Evolutionary conservation across 2,113 vertebrate species (phyloP).

Genomic region (Peromyscus californicus): DNA sequence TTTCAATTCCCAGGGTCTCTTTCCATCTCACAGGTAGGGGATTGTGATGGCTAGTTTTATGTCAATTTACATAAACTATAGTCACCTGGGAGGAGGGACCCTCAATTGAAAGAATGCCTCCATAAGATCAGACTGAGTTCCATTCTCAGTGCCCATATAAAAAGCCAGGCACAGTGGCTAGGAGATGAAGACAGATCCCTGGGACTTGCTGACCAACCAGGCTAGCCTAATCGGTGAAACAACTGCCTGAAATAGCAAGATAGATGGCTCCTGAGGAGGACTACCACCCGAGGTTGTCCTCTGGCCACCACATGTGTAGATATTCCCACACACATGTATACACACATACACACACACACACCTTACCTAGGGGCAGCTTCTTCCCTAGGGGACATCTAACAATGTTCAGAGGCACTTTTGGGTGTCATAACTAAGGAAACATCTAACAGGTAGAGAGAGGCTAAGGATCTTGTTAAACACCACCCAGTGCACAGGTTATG

Average conservation of each 20-base stretch:
- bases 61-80: not conserved
- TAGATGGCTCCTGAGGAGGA: not conserved
- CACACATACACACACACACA: not conserved
- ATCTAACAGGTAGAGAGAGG: not conserved
- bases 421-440: not conserved
- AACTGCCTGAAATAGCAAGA: not conserved
- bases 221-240: not conserved
- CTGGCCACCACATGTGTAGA: not conserved
- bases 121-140: not conserved
- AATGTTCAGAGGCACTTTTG: not conserved
- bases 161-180: not conserved
- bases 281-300: not conserved
- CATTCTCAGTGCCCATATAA: not conserved
- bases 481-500: not conserved
- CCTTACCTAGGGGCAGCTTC: not conserved
- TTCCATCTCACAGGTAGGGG: not conserved
- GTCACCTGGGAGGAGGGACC: not conserved
- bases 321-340: not conserved
- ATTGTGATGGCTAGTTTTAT: not conserved
- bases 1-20: not conserved
- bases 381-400: not conserved
- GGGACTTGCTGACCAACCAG: not conserved
- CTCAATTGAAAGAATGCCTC: not conserved
- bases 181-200: not conserved
- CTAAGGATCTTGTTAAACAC: not conserved